Base-by-base conservation (phyloP, 2,113 vertebrate species). In the Channa argus region DNA sequence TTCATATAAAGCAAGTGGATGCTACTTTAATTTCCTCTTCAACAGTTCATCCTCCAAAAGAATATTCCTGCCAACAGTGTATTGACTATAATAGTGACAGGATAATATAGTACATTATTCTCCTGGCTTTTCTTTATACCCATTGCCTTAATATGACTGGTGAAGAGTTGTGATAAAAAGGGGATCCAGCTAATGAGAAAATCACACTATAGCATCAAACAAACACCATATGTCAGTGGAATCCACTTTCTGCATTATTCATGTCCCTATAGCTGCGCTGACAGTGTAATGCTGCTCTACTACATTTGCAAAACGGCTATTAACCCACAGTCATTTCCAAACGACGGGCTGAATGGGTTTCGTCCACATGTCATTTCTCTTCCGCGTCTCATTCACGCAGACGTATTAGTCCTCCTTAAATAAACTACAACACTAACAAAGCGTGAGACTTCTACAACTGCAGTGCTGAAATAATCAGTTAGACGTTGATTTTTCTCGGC, bases 141-240 rank as follows among this genome's bases (percentile, higher is more conserved):
- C 37, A 83, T 86, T 68, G 53, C n/a, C 49, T 55, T 78, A 75
- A 80, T 80, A 60, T 41, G 44, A 59, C 33, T 81, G 64, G 66
- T 79, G 46, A 80, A 71, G 12, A 51, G n/a, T 70, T 72, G 53
- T 79, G 54, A 83, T 83, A 58, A 81, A 84, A 86, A 53, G 39
- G n/a, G 52, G 53, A 71, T 76, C 33, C 8, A 62, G 13, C 14
- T 83, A 75, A 84, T 84, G 64, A 75, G 71, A 71, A 74, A 84
- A 79, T 80, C 67, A 72, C 52, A 63, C 52, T 49, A 60, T 54
- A 55, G 34, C 5, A 74, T 3, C 50, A 45, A 79, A 55, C 15
- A 68, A 74, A 65, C 45, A 55, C 9, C 58, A 33, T 56, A 52
- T 0, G 8, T 56, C 76, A 76, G 36, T 63, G 15, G 59, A 45